Evolutionary conservation across 1,140 invertebrate genomes (phyloP), one percentile per base, ranked within the genome.

Genomic region (Colletes gigas): DNA sequence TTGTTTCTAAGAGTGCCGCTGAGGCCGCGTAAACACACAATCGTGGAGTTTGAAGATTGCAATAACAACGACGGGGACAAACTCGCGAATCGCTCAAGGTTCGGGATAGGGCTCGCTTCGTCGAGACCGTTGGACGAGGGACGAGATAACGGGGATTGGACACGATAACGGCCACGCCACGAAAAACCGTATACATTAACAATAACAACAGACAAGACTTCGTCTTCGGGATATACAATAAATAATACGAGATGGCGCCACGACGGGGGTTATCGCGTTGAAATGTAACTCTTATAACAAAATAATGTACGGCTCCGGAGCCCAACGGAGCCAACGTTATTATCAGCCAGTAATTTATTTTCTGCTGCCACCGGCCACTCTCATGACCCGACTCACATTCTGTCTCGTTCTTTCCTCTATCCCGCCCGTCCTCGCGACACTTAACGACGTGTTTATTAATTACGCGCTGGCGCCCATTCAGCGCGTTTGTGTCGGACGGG

Each of bases 201-300:
- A 86, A 83, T 83, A 87, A 87, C 73, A 87, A 78, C 73, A 79
- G 67, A n/a, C 63, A 65, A 19, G 3, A n/a, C 44, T 65, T 70
- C 74, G 44, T 63, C 66, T 65, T 55, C 14, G 21, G 59, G 39
- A 63, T 81, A 78, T 75, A 88, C 80, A 84, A 86, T 83, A 88
- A 88, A 88, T 88, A 88, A 88, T 85, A 50, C 60, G 83, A 85
- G 88, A 88, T 89, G 89, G 88, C 90, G 90, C 88, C 89, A 81
- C 79, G 73, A 82, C 84, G 78, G 80, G 87, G 90, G 90, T 91
- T 91, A 91, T 91, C 90, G 82, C 75, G 52, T 50, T 77, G 78
- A 84, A 87, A 84, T 84, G 86, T 89, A 87, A 85, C 76, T 86
- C 81, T 85, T 85, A 74, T 83, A 86, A 89, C 85, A 89, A 89